These are phyloP conservation scores for Linnaemya vulpina DNA, from an alignment of 2,888 invertebrate species.

Conservation along the genomic window DNA sequence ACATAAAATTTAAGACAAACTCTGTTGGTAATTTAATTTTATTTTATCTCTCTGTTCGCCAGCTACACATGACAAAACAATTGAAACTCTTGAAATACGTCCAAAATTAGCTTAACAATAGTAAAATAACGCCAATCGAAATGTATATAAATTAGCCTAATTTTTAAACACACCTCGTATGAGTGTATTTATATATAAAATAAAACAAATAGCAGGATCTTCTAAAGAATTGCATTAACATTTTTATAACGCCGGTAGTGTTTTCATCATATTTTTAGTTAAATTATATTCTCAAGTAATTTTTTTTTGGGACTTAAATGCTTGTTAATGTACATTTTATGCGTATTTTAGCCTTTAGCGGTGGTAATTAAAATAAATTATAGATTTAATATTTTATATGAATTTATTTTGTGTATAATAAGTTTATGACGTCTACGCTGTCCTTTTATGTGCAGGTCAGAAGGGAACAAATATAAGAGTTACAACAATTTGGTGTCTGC, in stretches of 20 bases:
- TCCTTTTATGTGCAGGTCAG: not conserved
- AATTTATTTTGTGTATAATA: not conserved
- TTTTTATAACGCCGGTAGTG: conserved; percentile 46
- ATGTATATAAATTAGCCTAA: too few species aligned
- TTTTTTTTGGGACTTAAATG: not conserved
- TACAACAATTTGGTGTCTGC: not conserved
- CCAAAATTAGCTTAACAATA: too few species aligned
- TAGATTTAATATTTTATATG: not conserved
- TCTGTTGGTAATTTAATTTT: too few species aligned
- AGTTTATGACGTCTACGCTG: not conserved
- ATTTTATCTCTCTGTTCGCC: too few species aligned
- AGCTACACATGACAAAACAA: too few species aligned
- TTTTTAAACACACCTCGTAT: too few species aligned
- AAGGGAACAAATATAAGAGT: not conserved
- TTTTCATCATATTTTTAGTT: conserved; percentile 14
- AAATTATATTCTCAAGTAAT: conserved; percentile 19
- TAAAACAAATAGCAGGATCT: not conserved
- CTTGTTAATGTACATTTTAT: not conserved
- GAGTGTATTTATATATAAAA: not conserved
- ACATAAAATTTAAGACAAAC: too few species aligned
- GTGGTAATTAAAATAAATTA: conserved; percentile 51
- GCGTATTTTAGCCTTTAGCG: not conserved
- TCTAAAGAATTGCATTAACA: conserved; percentile 46
- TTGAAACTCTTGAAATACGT: too few species aligned
- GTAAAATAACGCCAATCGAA: too few species aligned